Conservation (phyloP, 2,888 invertebrate genomes). For the Meteorus cinctellus region DNA sequence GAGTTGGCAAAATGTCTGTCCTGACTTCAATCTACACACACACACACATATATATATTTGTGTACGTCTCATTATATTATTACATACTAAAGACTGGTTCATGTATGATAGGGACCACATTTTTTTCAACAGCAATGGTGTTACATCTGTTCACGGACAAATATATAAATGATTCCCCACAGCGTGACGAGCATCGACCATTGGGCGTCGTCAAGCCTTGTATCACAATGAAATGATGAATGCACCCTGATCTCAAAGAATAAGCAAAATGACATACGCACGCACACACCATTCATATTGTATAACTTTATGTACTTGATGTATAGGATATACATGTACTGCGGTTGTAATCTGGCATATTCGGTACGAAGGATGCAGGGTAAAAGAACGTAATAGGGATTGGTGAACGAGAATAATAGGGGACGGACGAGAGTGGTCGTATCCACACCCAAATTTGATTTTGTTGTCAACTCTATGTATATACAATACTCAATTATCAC, state of each 20-base stretch:
- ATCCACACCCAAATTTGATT: constrained; percentile 65
- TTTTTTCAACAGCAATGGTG: constrained; percentile 19
- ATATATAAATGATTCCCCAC: constrained; percentile 21
- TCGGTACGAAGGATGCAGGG: constrained; percentile 6
- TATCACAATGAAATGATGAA: constrained; percentile 62
- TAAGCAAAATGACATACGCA: constrained; percentile 29
- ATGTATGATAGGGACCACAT: constrained; percentile 42
- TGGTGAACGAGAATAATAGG: constrained; percentile 24
- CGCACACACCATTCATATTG: constrained; percentile 5
- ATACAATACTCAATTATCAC: constrained; percentile 71
- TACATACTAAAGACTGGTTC: constrained; percentile 24
- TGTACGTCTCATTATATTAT: constrained; percentile 19
- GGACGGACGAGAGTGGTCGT: constrained; percentile 41
- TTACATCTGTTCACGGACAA: constrained; percentile 29
- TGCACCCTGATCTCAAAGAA: constrained; percentile 48
- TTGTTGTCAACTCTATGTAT: constrained; percentile 65
- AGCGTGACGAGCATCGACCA: constrained; percentile 44
- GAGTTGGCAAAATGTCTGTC: constrained; percentile 8
- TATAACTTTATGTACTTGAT: background rate
- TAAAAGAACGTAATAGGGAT: constrained; percentile 24
- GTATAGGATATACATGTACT: background rate
- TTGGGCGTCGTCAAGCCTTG: constrained; percentile 37
- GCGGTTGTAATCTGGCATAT: constrained; percentile 1
- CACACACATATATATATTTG: too few species aligned
- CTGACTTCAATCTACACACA: background rate